phyloP scores from a whole-genome alignment of 2,797 vertebrate genomes.

The Chelmon rostratus region DNA sequence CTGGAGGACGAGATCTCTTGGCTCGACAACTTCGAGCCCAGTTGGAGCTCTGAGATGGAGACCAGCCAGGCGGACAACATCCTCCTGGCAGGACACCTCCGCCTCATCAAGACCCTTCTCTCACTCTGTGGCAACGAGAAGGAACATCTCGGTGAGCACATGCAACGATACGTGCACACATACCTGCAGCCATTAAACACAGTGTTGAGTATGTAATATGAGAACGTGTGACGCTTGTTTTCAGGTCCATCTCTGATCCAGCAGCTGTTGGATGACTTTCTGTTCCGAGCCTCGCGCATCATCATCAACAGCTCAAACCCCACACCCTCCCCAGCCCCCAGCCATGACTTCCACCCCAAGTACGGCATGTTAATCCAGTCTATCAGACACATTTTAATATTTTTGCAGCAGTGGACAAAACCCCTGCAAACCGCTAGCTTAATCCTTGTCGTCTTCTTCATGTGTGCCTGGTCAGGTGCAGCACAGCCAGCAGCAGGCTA shows the following conservation, averaged over 20 bases:
- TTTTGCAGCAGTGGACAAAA: neutral
- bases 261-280: slow-evolving; percentile 97
- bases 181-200: neutral
- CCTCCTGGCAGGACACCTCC: slow-evolving; percentile 95
- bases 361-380: slow-evolving; percentile 70
- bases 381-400: neutral
- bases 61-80: slow-evolving; percentile 98
- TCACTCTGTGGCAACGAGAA: slow-evolving; percentile 97
- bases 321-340: slow-evolving; percentile 91
- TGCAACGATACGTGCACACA: neutral
- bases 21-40: slow-evolving; percentile 99
- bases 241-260: slow-evolving; percentile 97
- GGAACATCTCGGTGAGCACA: slow-evolving; percentile 93
- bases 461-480: slow-evolving; percentile 88
- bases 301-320: slow-evolving; percentile 98
- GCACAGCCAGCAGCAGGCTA: slow-evolving; percentile 95
- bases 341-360: slow-evolving; percentile 99
- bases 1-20: slow-evolving; percentile 99
- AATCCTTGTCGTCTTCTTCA: neutral
- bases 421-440: neutral
- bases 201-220: neutral
- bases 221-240: slow-evolving; percentile 19
- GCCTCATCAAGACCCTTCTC: slow-evolving; percentile 97
- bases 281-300: slow-evolving; percentile 98
- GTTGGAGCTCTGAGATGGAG: slow-evolving; percentile 96